Conservation (phyloP, 2,888 invertebrate genomes). For the Dyspetes luteomarginatus region DNA sequence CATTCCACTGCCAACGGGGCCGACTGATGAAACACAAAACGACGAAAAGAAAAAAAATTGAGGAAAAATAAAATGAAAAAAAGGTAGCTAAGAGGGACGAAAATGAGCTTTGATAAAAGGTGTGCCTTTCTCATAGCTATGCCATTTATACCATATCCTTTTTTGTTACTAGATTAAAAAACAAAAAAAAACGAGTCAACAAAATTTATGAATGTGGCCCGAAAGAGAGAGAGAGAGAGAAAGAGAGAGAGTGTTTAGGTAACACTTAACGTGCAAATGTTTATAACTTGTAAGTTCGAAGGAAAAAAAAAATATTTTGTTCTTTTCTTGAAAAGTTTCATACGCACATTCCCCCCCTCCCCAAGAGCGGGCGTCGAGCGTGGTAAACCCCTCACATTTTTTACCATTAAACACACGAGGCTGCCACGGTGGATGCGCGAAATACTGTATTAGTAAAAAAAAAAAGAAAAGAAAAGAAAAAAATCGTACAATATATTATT, state of each 20-base stretch:
- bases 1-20: slow-evolving; percentile 75
- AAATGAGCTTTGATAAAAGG: slow-evolving; percentile 64
- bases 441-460: slow-evolving; percentile 67
- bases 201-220: slow-evolving; percentile 64
- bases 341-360: slow-evolving; percentile 72
- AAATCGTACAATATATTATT: slow-evolving; percentile 60
- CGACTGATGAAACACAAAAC: slow-evolving; percentile 65
- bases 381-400: slow-evolving; percentile 68
- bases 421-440: slow-evolving; percentile 69
- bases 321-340: slow-evolving; percentile 40
- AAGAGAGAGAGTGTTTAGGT: slow-evolving; percentile 50
- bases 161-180: slow-evolving; percentile 61
- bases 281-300: slow-evolving; percentile 53
- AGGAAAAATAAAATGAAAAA: too few relatives aligned
- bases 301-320: slow-evolving; percentile 41
- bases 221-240: slow-evolving; percentile 36
- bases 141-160: slow-evolving; percentile 63
- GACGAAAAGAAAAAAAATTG: too few relatives aligned
- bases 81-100: slow-evolving; percentile 48
- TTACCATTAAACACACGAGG: slow-evolving; percentile 56
- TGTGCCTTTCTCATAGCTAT: slow-evolving; percentile 71
- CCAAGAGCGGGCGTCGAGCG: slow-evolving; percentile 53
- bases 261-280: slow-evolving; percentile 55
- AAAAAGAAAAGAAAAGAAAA: slow-evolving; percentile 53
- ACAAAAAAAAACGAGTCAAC: slow-evolving; percentile 59